phyloP scores from a whole-genome alignment of 1,140 invertebrate genomes.

The Dufourea novaeangliae region DNA sequence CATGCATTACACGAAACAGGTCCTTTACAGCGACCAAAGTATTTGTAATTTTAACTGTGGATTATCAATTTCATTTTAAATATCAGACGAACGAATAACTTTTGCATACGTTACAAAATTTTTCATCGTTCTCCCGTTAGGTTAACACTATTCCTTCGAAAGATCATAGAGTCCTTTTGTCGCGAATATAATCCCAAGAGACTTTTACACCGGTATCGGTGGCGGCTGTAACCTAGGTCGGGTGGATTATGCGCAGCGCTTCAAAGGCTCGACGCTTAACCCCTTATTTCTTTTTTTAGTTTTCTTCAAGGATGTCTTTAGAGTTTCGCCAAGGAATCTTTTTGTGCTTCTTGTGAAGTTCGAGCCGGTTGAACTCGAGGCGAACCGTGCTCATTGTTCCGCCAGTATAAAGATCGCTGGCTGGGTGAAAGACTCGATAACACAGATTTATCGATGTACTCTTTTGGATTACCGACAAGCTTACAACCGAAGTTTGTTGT shows the following conservation, averaged over 20 bases:
- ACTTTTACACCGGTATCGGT: slow-evolving; percentile 32
- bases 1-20: no score
- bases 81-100: background rate
- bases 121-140: background rate
- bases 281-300: slow-evolving; percentile 4
- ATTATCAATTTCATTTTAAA: background rate
- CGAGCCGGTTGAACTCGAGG: background rate
- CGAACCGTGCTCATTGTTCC: background rate
- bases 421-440: background rate
- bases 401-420: background rate
- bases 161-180: slow-evolving; percentile 37
- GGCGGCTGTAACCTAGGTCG: background rate
- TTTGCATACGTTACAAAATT: background rate
- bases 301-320: slow-evolving; percentile 22
- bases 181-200: slow-evolving; percentile 29
- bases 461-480: background rate
- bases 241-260: slow-evolving; percentile 2
- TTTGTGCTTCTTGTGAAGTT: background rate
- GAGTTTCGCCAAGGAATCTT: slow-evolving; percentile 26
- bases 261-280: slow-evolving; percentile 16
- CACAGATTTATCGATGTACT: background rate
- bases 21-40: no score
- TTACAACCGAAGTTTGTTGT: background rate
- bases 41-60: background rate
- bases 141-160: background rate